Base-by-base conservation (phyloP, 1,140 invertebrate genomes). In the Neodiprion virginianus region DNA sequence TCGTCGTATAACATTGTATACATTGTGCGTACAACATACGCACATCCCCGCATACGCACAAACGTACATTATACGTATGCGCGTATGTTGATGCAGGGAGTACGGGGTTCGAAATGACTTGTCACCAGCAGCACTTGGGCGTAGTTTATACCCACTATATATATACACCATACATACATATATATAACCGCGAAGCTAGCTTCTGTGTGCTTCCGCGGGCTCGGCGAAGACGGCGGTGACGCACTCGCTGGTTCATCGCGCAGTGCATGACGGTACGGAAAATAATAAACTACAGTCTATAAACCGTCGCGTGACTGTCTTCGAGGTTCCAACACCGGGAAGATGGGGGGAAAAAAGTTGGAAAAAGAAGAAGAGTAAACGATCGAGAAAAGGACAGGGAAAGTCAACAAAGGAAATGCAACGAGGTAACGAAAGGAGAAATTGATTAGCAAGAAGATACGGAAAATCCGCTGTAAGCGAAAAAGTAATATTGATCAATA, bases 331-430 rank as follows among this genome's bases (percentile, higher is more conserved):
- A 40, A 40, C 28, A 0, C 28, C 28, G 5, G 28, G 28, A 40
- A 40, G 53, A 61, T 61, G n/a, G 0, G 8, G 53, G 8, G 8
- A 7, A 61, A 61, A 61, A 61, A 61, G 3, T 4, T 4, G 8
- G 8, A n/a, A 61, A 12, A 61, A 61, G 8, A 12, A 12, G 53
- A n/a, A 50, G 21, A 71, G 73, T 72, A 75, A 67, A 61, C 74
- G 71, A 70, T 21, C 69, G 76, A 69, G 72, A 80, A 79, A 75
- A 76, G 75, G 69, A 69, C 67, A 69, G 61, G 72, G 7, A 50
- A 69, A 73, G 77, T 72, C 73, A 78, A 78, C 74, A 78, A 83
- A 79, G 73, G 75, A 71, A 77, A 78, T 79, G 77, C 72, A 77
- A 74, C 82, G 75, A 80, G 83, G 28, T 40, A 40, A 40, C 28